A percentile compares a stretch with the other conserved stretches of the same genome.
phyloP scores from a whole-genome alignment of 2,888 invertebrate species.

The Allygus modestus region DNA sequence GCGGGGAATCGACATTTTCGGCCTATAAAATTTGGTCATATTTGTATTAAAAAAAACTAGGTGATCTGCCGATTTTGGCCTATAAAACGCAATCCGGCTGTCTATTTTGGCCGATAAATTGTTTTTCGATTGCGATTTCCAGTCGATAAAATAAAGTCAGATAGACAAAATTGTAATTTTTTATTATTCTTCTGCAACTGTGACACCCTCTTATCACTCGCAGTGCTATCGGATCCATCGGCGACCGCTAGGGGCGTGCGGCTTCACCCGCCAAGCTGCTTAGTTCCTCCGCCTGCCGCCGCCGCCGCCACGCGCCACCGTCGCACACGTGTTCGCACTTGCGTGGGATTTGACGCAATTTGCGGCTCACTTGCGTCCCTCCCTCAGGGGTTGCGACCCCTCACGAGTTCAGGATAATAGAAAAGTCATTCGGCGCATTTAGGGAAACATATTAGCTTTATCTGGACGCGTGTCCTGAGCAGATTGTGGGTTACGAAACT shows the following conservation, averaged over 20 bases:
- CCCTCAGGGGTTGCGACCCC: not conserved
- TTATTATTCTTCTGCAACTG: too few relatives aligned
- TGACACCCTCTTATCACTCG: too few relatives aligned
- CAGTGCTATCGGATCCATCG: not conserved
- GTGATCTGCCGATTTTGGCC: too few relatives aligned
- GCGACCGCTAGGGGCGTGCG: conserved; percentile 13
- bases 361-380: conserved; percentile 36
- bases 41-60: too few relatives aligned
- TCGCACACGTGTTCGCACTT: conserved; percentile 53
- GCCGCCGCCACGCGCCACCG: conserved; percentile 5
- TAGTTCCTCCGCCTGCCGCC: not conserved
- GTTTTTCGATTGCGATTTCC: too few relatives aligned
- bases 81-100: too few relatives aligned
- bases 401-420: not conserved
- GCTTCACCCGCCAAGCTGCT: not conserved
- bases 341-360: conserved; percentile 61
- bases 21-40: too few relatives aligned
- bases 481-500: conserved; percentile 1
- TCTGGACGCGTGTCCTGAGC: not conserved
- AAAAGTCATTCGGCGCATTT: conserved; percentile 42
- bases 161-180: too few relatives aligned
- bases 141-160: too few relatives aligned
- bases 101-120: too few relatives aligned
- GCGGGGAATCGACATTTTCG: too few relatives aligned
- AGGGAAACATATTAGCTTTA: conserved; percentile 47